These are phyloP conservation scores for Physocephala rufipes DNA, from an alignment of 2,888 invertebrate species.

Conservation along the genomic window DNA sequence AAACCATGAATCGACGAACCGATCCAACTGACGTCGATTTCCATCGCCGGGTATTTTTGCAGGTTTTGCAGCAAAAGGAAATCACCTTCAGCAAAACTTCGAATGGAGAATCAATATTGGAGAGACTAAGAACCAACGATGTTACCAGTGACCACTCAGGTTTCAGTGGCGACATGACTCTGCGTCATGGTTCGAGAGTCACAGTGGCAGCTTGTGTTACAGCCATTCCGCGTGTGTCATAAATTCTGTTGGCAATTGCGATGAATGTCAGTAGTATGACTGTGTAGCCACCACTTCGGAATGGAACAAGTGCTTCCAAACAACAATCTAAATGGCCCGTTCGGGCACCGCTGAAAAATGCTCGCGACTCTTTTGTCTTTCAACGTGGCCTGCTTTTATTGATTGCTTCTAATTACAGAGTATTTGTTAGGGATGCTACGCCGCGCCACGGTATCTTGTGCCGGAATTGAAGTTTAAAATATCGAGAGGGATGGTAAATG, in stretches of 20 bases:
- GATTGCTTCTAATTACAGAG: constrained; percentile 26
- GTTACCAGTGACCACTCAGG: too few species aligned
- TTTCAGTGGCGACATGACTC: neutral
- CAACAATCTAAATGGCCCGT: too few species aligned
- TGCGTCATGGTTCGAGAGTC: neutral
- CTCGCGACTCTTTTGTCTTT: constrained; percentile 4
- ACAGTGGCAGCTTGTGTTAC: neutral
- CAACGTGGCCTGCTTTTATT: constrained; percentile 17
- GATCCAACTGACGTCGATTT: neutral
- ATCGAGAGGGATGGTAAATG: too few species aligned
- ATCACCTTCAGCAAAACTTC: neutral
- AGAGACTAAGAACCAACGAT: neutral
- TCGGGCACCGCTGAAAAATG: neutral
- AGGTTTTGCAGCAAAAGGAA: neutral
- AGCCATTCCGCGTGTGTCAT: constrained; percentile 18
- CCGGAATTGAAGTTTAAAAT: neutral
- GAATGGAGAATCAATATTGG: constrained; percentile 19
- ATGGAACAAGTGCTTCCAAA: constrained; percentile 15
- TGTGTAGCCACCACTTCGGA: neutral
- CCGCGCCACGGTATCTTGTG: neutral
- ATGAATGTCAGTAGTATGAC: constrained; percentile 16
- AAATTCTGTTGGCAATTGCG: constrained; percentile 32
- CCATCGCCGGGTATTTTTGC: neutral
- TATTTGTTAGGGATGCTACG: neutral
- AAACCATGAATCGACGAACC: too few species aligned